Percentiles rank a stretch among this genome's conserved stretches.
Evolutionary conservation across 1,140 invertebrate species (phyloP).

Genomic region (Trichonephila inaurata): DNA sequence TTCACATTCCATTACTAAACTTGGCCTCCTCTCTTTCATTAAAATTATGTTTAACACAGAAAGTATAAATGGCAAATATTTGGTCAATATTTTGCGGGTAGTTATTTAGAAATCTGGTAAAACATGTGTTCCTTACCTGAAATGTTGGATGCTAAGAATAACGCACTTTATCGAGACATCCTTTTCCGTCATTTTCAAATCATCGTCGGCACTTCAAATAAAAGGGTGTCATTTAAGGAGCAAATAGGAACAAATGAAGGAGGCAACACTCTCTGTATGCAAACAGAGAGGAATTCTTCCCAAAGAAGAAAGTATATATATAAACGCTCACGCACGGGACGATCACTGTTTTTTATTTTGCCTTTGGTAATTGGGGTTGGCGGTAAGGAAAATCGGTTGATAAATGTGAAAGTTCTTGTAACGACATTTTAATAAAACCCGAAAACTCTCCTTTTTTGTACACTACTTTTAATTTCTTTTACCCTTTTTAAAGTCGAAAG

Average conservation of each 20-base stretch:
- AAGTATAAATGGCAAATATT: no score
- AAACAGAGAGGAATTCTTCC: conserved; percentile 27
- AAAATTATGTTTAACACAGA: no score
- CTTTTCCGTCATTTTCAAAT: no score
- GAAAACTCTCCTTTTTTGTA: background rate
- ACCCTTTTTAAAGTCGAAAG: conserved; percentile 40
- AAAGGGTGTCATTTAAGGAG: conserved; percentile 28
- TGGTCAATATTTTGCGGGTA: no score
- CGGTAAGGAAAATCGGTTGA: conserved; percentile 43
- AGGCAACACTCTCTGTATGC: background rate
- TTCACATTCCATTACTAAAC: no score
- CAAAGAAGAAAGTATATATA: background rate
- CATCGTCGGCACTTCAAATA: background rate
- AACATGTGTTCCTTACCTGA: no score
- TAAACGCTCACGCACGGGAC: background rate
- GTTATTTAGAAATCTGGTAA: no score
- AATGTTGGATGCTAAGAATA: no score
- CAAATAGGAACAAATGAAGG: conserved; percentile 69
- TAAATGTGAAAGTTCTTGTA: conserved; percentile 57
- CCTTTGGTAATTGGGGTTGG: background rate
- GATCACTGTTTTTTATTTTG: background rate
- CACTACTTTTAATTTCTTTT: background rate
- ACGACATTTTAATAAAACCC: conserved; percentile 67
- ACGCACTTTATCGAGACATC: no score
- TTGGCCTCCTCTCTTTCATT: no score